These are phyloP conservation scores for Synanthedon tipuliformis DNA, from an alignment of 2,888 invertebrate species.

Conservation along the genomic window DNA sequence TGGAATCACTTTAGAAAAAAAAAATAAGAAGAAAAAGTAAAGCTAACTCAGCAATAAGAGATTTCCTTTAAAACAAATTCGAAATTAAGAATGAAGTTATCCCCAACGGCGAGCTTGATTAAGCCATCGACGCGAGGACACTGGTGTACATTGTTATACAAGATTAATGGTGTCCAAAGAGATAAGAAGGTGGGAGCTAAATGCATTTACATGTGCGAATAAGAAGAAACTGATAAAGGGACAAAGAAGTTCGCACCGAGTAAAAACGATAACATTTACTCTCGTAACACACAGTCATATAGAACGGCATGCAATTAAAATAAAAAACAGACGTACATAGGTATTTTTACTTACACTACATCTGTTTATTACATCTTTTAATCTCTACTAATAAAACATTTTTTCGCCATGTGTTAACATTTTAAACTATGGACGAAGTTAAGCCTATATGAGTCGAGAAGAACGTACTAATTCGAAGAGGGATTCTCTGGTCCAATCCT, in stretches of 20 bases:
- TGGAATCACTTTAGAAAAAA: slow-evolving; percentile 1
- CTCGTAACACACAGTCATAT: slow-evolving; percentile 17
- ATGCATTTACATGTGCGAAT: slow-evolving; percentile 69
- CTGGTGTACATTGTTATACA: slow-evolving; percentile 63
- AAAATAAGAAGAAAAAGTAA: slow-evolving; percentile 11
- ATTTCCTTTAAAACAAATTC: slow-evolving; percentile 25
- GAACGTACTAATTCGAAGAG: too few species aligned
- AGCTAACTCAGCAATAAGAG: slow-evolving; percentile 11
- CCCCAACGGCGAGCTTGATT: slow-evolving; percentile 38
- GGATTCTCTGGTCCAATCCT: too few species aligned
- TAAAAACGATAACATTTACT: slow-evolving; percentile 34
- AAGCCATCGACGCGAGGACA: slow-evolving; percentile 52
- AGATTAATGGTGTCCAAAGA: slow-evolving; percentile 63
- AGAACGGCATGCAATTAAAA: not conserved
- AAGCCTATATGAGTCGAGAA: too few species aligned
- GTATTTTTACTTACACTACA: too few species aligned
- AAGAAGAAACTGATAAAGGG: slow-evolving; percentile 58
- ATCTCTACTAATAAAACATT: too few species aligned
- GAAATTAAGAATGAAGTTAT: slow-evolving; percentile 35
- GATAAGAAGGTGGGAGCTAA: slow-evolving; percentile 66
- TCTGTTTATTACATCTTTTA: too few species aligned
- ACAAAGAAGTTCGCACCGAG: slow-evolving; percentile 52
- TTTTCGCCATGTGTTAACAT: too few species aligned
- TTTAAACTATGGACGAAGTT: too few species aligned
- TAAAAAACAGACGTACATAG: too few species aligned